Base-by-base conservation (phyloP, 1,140 invertebrate species). In the Listronotus oregonensis region DNA sequence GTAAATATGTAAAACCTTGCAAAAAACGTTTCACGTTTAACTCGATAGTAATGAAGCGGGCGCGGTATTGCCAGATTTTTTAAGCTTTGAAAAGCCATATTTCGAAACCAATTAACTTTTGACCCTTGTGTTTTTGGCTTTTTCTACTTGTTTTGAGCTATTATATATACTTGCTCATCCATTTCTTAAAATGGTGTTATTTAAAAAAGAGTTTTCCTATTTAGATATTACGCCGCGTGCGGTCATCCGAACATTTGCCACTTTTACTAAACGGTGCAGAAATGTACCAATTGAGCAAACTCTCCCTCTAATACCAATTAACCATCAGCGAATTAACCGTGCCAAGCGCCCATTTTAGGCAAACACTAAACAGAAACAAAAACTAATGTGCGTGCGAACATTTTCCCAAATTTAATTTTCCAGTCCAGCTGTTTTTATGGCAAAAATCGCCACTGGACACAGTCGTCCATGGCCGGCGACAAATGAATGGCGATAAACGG, bases 331-430 rank as follows among this genome's bases (percentile, higher is more conserved):
- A 50, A 27, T 47, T 47, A 37, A n/a, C 50, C 50, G 43, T 52
- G 37, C 47, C 47, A 34, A 17, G 34, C 17, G 39, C 14, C 49
- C 55, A 64, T 54, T 56, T 56, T 56, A 46, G 44, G 8, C 52
- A 18, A 51, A 67, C 69, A 71, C 60, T 73, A 70, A 74, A 73
- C 73, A 69, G 70, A 67, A 71, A 73, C 71, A 75, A 76, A 76
- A 76, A 75, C 73, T 74, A 75, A 75, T 75, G 73, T 75, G 75
- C 73, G 72, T 76, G 73, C 56, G 66, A 69, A 74, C 73, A 75
- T 75, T 77, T 75, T 68, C 68, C 73, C 64, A 73, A 75, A 77
- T 75, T 76, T 75, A 75, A 77, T 77, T 77, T 77, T 75, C 74
- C 73, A 74, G 71, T 72, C 64, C 62, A 75, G 69, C 67, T 72